Percentiles rank a stretch among this genome's conserved stretches.
phyloP scores from a whole-genome alignment of 2,888 invertebrate species.

The Mongoloraphidia duomilia region DNA sequence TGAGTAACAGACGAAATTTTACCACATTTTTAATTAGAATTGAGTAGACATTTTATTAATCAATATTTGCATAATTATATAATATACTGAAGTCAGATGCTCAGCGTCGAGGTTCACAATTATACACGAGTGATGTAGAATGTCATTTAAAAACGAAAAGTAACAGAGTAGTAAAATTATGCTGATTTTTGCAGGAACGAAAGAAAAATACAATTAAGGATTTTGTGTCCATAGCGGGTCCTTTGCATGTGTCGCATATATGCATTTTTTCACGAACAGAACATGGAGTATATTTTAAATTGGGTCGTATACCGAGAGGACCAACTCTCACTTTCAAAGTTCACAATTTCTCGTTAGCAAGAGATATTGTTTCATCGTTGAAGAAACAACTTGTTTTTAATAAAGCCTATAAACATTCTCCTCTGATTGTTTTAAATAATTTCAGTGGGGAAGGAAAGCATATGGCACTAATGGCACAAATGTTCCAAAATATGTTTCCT shows the following conservation, averaged over 20 bases:
- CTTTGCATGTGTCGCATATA: slow-evolving; percentile 87
- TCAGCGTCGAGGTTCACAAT: no score
- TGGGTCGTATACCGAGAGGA: slow-evolving; percentile 76
- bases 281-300: slow-evolving; percentile 68
- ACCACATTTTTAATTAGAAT: no score
- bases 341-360: slow-evolving; percentile 62
- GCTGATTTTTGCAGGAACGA: slow-evolving; percentile 44
- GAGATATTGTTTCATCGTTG: slow-evolving; percentile 74
- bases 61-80: no score
- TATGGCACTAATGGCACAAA: slow-evolving; percentile 82
- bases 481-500: slow-evolving; percentile 98
- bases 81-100: no score
- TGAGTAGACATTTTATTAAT: no score
- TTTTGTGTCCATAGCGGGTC: slow-evolving; percentile 80
- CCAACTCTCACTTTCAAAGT: slow-evolving; percentile 86
- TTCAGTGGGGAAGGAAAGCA: slow-evolving; percentile 83
- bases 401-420: slow-evolving; percentile 73
- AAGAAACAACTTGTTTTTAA: slow-evolving; percentile 74
- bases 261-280: slow-evolving; percentile 79
- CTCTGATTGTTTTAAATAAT: slow-evolving; percentile 79
- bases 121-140: no score
- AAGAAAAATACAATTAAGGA: slow-evolving; percentile 92
- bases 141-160: not conserved
- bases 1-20: no score
- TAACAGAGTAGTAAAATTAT: not conserved